These are phyloP conservation scores for Clarias platycephalus DNA, from an alignment of 2,797 vertebrate genomes.

Conservation along the genomic window DNA sequence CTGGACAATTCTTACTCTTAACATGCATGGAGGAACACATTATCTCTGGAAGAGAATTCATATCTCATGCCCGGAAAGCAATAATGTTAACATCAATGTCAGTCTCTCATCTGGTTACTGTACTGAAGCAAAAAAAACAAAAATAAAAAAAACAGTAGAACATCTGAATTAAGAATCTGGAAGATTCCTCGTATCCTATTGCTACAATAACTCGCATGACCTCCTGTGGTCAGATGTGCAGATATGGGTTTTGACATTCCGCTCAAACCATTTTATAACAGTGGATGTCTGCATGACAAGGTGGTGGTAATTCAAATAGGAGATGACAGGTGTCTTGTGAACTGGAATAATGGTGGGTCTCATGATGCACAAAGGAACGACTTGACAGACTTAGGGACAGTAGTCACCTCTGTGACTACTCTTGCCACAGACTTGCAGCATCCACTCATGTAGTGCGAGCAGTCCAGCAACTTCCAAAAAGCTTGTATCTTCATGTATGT, in stretches of 20 bases:
- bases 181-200: not conserved
- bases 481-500: no score
- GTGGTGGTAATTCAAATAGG: conserved; percentile 3
- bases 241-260: not conserved
- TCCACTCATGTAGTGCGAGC: not conserved
- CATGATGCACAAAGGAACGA: not conserved
- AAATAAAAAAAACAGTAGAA: not conserved
- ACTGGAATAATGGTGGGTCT: not conserved
- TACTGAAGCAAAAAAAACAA: not conserved
- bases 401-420: not conserved
- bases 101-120: conserved; percentile 1
- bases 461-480: not conserved
- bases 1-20: not conserved
- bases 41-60: not conserved
- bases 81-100: conserved; percentile 5
- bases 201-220: not conserved
- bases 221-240: not conserved
- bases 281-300: conserved; percentile 22
- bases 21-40: conserved; percentile 12
- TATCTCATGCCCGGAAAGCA: not conserved
- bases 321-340: conserved; percentile 25
- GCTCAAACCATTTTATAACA: conserved; percentile 30
- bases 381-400: not conserved
- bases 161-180: conserved; percentile 5
- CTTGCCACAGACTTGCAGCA: not conserved